A percentile compares a stretch with the other conserved stretches of the same genome.
Conservation (phyloP, 1,140 invertebrate genomes). For the Gonatopus flavifemur region DNA sequence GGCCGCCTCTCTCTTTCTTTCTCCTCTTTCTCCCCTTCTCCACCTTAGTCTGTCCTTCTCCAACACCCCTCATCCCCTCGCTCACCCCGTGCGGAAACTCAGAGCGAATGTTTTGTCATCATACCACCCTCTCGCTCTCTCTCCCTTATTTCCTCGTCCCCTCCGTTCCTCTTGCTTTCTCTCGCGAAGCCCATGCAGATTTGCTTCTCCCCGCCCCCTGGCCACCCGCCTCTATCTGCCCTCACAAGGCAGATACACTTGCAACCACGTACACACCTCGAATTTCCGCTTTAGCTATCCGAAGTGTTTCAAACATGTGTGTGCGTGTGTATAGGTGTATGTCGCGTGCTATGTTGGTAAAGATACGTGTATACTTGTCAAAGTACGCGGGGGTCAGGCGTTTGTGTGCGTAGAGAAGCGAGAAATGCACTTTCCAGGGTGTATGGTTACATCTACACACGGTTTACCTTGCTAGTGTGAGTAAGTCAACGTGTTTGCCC, state of each 20-base stretch:
- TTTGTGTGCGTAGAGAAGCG: not conserved
- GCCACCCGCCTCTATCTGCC: not conserved
- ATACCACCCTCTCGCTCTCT: slow-evolving; percentile 28
- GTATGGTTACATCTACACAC: not conserved
- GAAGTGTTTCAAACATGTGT: slow-evolving; percentile 30
- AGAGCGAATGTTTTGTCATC: slow-evolving; percentile 50
- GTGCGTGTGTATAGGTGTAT: slow-evolving; percentile 9
- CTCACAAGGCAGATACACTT: slow-evolving; percentile 41
- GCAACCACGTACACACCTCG: slow-evolving; percentile 49
- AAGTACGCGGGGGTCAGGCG: not conserved
- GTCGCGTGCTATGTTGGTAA: too few species aligned
- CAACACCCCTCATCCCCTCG: not conserved
- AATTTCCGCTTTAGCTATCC: slow-evolving; percentile 46
- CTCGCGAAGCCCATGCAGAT: not conserved
- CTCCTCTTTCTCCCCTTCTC: not conserved
- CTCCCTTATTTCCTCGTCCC: slow-evolving; percentile 5
- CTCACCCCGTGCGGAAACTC: slow-evolving; percentile 36
- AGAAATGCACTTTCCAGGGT: not conserved
- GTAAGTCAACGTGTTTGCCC: slow-evolving; percentile 22
- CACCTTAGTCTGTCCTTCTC: not conserved
- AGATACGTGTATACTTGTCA: not conserved
- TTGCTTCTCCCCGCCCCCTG: slow-evolving; percentile 12
- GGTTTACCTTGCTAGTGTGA: not conserved
- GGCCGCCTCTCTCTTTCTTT: slow-evolving; percentile 13
- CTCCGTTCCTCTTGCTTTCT: not conserved